Conservation (phyloP, 2,888 invertebrate genomes). For the Helobdella robusta region DNA sequence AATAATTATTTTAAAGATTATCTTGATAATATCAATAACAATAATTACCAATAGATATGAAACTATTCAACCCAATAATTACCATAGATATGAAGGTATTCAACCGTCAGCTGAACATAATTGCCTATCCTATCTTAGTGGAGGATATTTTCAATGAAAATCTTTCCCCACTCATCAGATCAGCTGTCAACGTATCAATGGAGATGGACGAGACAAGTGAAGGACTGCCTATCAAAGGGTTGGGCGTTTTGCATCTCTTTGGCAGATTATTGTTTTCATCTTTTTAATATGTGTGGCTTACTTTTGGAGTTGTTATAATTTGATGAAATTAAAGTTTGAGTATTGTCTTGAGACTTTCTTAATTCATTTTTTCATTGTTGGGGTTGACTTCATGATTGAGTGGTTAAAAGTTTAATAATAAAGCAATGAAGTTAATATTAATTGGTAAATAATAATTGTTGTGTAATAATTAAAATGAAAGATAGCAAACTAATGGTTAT, state of each 20-base stretch:
- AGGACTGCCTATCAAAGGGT: slow-evolving; percentile 28
- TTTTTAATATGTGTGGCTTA: too few relatives aligned
- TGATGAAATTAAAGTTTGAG: too few relatives aligned
- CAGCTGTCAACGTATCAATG: slow-evolving; percentile 26
- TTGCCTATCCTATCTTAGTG: slow-evolving; percentile 23
- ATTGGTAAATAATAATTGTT: too few relatives aligned
- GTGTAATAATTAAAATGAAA: too few relatives aligned
- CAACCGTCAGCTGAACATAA: slow-evolving; percentile 26
- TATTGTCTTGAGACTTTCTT: too few relatives aligned
- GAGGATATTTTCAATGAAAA: slow-evolving; percentile 22
- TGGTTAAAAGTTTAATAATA: too few relatives aligned
- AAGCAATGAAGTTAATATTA: too few relatives aligned
- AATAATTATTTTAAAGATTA: background rate
- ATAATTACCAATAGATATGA: background rate
- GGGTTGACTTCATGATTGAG: too few relatives aligned
- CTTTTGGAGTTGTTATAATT: too few relatives aligned
- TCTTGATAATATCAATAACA: background rate
- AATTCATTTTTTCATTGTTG: too few relatives aligned
- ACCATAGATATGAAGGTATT: slow-evolving; percentile 21
- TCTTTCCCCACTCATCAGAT: slow-evolving; percentile 15
- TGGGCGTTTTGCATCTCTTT: background rate
- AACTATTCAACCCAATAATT: background rate
- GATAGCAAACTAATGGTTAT: too few relatives aligned
- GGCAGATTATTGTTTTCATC: too few relatives aligned
- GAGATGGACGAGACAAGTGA: slow-evolving; percentile 25